Conservation (phyloP, 2,797 vertebrate species). For the Gorsachius magnificus region DNA sequence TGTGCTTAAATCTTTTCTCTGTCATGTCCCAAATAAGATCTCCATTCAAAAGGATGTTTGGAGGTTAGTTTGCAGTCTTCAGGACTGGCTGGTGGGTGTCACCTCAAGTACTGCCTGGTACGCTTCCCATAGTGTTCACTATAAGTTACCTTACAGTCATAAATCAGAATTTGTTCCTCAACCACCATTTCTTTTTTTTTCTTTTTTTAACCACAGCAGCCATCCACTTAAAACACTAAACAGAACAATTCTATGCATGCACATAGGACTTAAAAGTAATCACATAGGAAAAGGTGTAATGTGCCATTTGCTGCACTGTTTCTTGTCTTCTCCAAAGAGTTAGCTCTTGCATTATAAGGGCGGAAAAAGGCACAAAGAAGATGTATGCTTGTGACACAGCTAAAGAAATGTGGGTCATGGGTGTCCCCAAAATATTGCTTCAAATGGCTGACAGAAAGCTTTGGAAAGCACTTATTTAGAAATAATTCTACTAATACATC, state of each 20-base stretch:
- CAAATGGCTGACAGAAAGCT: slow-evolving; percentile 27
- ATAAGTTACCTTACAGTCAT: background rate
- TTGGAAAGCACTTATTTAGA: slow-evolving; percentile 47
- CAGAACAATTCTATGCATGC: background rate
- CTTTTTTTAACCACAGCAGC: background rate
- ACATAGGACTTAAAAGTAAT: background rate
- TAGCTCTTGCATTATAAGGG: background rate
- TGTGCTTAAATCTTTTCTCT: background rate
- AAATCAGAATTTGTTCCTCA: background rate
- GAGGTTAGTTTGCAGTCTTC: background rate
- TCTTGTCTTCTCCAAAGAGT: background rate
- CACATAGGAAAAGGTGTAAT: background rate
- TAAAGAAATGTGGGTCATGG: slow-evolving; percentile 11
- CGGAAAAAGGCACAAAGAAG: slow-evolving; percentile 28
- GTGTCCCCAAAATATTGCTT: slow-evolving; percentile 39
- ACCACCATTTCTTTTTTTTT: background rate
- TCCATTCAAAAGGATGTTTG: background rate
- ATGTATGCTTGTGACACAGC: slow-evolving; percentile 1
- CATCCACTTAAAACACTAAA: background rate
- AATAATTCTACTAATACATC: slow-evolving; percentile 38
- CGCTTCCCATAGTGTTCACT: background rate
- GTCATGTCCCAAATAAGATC: background rate
- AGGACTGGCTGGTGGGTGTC: background rate
- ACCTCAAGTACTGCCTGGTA: background rate
- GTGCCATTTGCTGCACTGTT: background rate